Evolutionary conservation across 2,113 vertebrate genomes (phyloP).

Genomic region (Macrotus californicus): DNA sequence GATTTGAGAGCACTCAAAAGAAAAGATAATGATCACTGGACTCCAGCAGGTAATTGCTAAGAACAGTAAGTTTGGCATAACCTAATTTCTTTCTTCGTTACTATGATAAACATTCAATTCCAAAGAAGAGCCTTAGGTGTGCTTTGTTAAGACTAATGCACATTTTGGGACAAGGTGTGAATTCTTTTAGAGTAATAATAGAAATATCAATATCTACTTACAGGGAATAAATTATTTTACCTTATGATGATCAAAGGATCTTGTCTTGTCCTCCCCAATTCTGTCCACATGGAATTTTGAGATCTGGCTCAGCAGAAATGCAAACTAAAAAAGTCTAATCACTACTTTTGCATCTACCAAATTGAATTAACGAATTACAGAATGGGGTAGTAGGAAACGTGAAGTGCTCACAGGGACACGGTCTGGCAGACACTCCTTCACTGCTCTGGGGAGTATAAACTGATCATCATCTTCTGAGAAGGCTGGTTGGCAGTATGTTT

Average conservation of each 20-base stretch:
- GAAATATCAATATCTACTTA: slow-evolving; percentile 14
- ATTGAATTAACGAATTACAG: slow-evolving; percentile 36
- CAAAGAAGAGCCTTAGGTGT: slow-evolving; percentile 7
- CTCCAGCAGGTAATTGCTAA: not conserved
- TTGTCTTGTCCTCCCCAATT: not conserved
- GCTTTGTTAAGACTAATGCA: slow-evolving; percentile 24
- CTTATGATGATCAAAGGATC: not conserved
- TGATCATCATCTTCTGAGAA: not conserved
- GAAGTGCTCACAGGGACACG: not conserved
- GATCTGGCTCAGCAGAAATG: not conserved
- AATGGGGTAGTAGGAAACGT: not conserved
- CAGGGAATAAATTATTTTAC: not conserved
- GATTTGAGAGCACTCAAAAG: not conserved
- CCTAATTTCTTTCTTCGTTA: slow-evolving; percentile 39
- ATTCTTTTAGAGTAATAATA: slow-evolving; percentile 27
- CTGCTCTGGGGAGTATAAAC: not conserved
- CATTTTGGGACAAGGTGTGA: not conserved
- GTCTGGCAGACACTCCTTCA: not conserved
- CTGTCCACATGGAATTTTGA: not conserved
- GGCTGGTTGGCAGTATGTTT: not conserved
- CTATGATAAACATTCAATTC: slow-evolving; percentile 39
- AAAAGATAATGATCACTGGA: not conserved
- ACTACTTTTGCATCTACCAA: slow-evolving; percentile 23
- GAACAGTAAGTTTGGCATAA: slow-evolving; percentile 20
- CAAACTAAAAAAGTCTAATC: slow-evolving; percentile 24